Conservation (phyloP, 1,140 invertebrate genomes). For the Ips nitidus region DNA sequence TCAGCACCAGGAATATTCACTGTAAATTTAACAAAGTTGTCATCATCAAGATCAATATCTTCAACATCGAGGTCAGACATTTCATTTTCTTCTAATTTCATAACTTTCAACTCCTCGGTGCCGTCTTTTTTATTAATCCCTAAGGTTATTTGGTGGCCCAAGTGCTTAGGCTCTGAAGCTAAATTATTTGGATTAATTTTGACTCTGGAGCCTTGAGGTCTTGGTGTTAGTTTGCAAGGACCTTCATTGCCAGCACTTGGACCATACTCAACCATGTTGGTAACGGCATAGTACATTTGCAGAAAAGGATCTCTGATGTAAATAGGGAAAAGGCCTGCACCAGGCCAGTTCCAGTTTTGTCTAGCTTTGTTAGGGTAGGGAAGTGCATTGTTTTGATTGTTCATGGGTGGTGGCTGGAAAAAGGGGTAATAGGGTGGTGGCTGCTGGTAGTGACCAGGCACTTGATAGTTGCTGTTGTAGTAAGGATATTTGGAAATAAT, state of each 20-base stretch:
- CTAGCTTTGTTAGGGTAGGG: conserved; percentile 41
- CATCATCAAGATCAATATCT: conserved; percentile 38
- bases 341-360: conserved; percentile 50
- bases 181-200: conserved; percentile 7
- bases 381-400: not conserved
- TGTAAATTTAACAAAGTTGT: conserved; percentile 26
- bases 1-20: conserved; percentile 19
- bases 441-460: not conserved
- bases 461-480: not conserved
- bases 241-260: conserved; percentile 45
- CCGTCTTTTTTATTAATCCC: conserved; percentile 17
- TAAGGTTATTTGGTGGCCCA: conserved; percentile 1
- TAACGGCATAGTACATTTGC: conserved; percentile 55
- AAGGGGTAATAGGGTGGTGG: not conserved
- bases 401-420: no score
- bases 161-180: not conserved
- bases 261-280: conserved; percentile 61
- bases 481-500: conserved; percentile 24
- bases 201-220: conserved; percentile 20
- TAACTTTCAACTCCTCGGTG: not conserved
- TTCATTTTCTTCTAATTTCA: not conserved
- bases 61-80: conserved; percentile 37
- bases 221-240: conserved; percentile 35
- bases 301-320: conserved; percentile 59
- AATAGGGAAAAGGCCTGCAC: conserved; percentile 57